Conservation (phyloP, 2,113 vertebrate species). For the Indicator maculatus region DNA sequence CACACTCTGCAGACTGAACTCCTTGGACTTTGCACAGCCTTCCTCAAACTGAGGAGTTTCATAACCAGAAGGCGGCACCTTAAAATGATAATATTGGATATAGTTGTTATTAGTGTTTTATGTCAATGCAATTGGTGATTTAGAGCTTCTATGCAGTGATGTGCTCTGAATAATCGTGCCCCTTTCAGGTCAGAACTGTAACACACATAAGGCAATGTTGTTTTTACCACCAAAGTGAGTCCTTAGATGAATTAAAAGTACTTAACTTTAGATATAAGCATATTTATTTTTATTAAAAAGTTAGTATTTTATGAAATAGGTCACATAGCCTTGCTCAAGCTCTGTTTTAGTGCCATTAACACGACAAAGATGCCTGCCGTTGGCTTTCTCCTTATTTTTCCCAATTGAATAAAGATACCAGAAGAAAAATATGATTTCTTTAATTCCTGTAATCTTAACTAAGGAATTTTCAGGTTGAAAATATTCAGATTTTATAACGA, state of each 20-base stretch:
- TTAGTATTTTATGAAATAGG: neutral
- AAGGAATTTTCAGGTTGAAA: neutral
- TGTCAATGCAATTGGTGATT: neutral
- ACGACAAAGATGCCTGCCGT: neutral
- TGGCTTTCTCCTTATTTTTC: neutral
- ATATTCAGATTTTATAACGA: neutral
- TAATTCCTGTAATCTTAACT: neutral
- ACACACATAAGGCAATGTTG: neutral
- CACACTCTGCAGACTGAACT: neutral
- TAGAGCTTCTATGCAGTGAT: fast-evolving
- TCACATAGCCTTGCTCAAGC: neutral
- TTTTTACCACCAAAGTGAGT: neutral
- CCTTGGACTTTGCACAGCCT: neutral
- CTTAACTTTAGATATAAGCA: neutral
- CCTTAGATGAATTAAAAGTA: neutral
- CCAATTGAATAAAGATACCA: neutral
- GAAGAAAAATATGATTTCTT: neutral
- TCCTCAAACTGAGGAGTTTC: neutral
- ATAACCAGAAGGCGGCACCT: neutral
- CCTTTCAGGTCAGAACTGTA: neutral
- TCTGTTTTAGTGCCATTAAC: neutral
- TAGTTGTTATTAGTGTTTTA: neutral
- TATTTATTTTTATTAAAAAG: neutral
- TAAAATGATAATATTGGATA: neutral
- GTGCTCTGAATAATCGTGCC: neutral